Evolutionary conservation across 2,888 invertebrate genomes (phyloP).

Genomic region (Xanthostigma xanthostigma): DNA sequence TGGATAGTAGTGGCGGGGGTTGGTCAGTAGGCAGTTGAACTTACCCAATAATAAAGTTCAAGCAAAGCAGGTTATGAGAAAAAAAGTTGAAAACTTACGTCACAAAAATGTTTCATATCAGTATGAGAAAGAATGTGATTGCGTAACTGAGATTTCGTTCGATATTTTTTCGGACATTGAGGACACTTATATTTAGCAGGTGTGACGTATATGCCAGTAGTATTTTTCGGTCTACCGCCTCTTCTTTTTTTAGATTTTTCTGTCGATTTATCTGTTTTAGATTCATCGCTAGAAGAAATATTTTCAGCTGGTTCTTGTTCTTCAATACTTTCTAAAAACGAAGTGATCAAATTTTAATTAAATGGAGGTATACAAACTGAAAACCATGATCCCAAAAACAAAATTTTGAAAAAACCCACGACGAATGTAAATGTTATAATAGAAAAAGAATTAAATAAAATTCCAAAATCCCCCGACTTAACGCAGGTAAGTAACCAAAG

Average conservation of each 20-base stretch:
- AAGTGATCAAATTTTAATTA: too few relatives aligned
- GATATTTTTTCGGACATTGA: conserved; percentile 20
- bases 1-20: too few relatives aligned
- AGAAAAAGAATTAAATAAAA: too few relatives aligned
- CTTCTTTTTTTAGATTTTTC: conserved; percentile 2
- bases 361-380: too few relatives aligned
- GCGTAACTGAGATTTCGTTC: conserved; percentile 20
- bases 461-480: too few relatives aligned
- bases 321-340: too few relatives aligned
- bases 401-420: too few relatives aligned
- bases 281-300: neutral
- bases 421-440: too few relatives aligned
- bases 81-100: conserved; percentile 14
- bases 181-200: conserved; percentile 16
- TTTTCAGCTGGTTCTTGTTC: neutral
- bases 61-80: neutral
- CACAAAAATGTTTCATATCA: conserved; percentile 26
- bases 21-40: too few relatives aligned
- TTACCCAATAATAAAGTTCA: too few relatives aligned
- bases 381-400: too few relatives aligned
- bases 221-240: conserved; percentile 10
- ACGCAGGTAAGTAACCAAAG: too few relatives aligned
- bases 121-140: conserved; percentile 20
- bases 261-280: conserved; percentile 5
- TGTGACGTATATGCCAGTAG: conserved; percentile 9